Evolutionary conservation across 2,113 vertebrate species (phyloP).

Genomic region (Myotis lucifugus): DNA sequence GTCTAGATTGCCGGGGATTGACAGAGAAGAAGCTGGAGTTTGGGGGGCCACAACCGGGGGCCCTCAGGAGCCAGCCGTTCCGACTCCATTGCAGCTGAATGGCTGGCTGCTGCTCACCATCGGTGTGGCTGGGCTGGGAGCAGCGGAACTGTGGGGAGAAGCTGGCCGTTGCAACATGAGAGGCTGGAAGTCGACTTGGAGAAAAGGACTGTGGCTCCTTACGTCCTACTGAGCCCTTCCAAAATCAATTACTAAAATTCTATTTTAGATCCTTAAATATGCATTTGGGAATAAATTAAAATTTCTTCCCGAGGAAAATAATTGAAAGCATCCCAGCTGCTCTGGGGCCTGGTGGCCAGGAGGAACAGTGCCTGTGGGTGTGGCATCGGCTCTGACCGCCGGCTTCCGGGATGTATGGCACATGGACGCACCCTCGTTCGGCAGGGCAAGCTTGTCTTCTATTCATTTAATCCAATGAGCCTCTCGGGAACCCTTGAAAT

Average conservation of each 20-base stretch:
- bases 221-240: not conserved
- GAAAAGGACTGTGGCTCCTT: not conserved
- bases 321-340: constrained; percentile 21
- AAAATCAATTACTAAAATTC: constrained; percentile 36
- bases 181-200: not conserved
- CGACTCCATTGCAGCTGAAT: accelerated
- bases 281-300: constrained; percentile 41
- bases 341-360: constrained; percentile 41
- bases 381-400: not conserved
- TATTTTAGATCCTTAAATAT: constrained; percentile 43
- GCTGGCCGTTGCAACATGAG: not conserved
- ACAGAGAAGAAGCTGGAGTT: not conserved
- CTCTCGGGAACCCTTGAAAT: not conserved
- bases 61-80: not conserved
- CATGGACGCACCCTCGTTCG: not conserved
- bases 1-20: not conserved
- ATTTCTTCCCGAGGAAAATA: constrained; percentile 25
- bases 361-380: not conserved
- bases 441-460: not conserved
- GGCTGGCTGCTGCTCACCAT: too few relatives aligned
- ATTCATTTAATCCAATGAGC: not conserved
- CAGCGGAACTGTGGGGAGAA: not conserved
- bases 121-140: not conserved
- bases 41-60: not conserved
- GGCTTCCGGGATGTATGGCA: not conserved